Evolutionary conservation across 1,140 invertebrate genomes (phyloP).

Genomic region (Riptortus pedestris): DNA sequence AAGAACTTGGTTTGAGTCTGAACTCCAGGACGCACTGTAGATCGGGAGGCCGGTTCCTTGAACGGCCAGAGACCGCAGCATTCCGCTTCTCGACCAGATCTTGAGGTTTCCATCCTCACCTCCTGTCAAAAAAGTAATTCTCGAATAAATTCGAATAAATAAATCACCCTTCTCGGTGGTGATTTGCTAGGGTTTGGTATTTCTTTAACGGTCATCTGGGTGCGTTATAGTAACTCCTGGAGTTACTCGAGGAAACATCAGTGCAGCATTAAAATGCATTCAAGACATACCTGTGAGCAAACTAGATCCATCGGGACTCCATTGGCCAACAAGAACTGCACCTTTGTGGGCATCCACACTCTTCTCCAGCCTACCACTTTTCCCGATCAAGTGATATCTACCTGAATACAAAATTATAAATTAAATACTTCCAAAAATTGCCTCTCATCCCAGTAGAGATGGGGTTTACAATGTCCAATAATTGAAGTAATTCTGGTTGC

Average conservation of each 20-base stretch:
- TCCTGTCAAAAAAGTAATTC: slow-evolving; percentile 42
- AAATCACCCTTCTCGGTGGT: too few species aligned
- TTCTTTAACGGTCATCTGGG: too few species aligned
- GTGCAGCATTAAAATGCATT: too few species aligned
- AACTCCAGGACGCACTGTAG: slow-evolving; percentile 77
- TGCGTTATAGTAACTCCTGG: too few species aligned
- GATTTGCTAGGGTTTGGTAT: too few species aligned
- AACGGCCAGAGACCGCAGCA: slow-evolving; percentile 81
- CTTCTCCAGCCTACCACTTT: slow-evolving; percentile 84
- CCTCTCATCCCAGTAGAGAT: too few species aligned
- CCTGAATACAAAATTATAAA: slow-evolving; percentile 41
- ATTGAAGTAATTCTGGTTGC: too few species aligned
- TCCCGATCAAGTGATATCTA: slow-evolving; percentile 81
- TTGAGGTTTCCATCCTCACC: slow-evolving; percentile 95
- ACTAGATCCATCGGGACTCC: slow-evolving; percentile 88
- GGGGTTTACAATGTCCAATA: too few species aligned
- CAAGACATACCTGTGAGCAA: slow-evolving; percentile 70
- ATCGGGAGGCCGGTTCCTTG: slow-evolving; percentile 66
- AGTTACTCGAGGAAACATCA: too few species aligned
- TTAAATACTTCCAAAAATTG: too few species aligned
- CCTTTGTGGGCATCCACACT: slow-evolving; percentile 84
- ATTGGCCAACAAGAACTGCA: slow-evolving; percentile 71
- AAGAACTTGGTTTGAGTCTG: slow-evolving; percentile 70
- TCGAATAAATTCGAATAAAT: background rate
- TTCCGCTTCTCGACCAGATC: slow-evolving; percentile 92